These are phyloP conservation scores for Actinia tenebrosa DNA, from an alignment of 64 coral and sea anemone species.

Conservation along the genomic window DNA sequence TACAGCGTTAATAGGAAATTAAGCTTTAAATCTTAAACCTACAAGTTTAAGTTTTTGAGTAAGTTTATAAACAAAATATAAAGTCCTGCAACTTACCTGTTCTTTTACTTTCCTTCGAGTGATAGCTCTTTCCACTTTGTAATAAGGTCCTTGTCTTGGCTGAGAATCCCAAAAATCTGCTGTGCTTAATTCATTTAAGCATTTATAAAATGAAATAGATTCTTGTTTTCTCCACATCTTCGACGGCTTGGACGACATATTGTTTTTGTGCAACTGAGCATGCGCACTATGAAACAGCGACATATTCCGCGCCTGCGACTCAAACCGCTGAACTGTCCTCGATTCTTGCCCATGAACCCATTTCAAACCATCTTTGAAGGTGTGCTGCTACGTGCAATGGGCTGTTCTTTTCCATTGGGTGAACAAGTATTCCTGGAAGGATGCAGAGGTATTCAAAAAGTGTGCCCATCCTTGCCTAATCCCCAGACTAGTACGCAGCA, in stretches of 20 bases:
- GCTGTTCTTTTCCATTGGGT: no score
- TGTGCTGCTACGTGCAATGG: no score
- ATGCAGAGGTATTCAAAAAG: no score
- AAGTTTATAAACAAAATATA: background rate
- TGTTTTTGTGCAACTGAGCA: constrained; percentile 15
- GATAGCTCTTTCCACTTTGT: background rate
- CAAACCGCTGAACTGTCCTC: constrained; percentile 3
- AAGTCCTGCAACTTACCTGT: constrained; percentile 13
- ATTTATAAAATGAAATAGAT: background rate
- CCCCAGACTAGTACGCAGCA: no score
- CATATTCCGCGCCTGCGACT: constrained; percentile 7
- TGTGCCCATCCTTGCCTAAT: no score
- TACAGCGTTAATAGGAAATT: background rate
- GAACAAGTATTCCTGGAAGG: no score
- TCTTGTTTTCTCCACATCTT: background rate
- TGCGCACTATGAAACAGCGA: constrained; percentile 6
- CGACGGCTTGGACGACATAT: constrained; percentile 1
- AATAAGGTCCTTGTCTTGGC: background rate
- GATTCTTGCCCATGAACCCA: constrained; percentile 11
- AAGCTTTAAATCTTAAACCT: background rate
- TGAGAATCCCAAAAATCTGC: background rate
- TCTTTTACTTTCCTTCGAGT: constrained; percentile 7
- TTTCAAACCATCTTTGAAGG: no score
- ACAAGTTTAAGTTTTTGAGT: background rate
- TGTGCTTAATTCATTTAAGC: background rate